These are phyloP conservation scores for Drosophila pegasa DNA, from an alignment of 2,888 invertebrate genomes.

Conservation along the genomic window DNA sequence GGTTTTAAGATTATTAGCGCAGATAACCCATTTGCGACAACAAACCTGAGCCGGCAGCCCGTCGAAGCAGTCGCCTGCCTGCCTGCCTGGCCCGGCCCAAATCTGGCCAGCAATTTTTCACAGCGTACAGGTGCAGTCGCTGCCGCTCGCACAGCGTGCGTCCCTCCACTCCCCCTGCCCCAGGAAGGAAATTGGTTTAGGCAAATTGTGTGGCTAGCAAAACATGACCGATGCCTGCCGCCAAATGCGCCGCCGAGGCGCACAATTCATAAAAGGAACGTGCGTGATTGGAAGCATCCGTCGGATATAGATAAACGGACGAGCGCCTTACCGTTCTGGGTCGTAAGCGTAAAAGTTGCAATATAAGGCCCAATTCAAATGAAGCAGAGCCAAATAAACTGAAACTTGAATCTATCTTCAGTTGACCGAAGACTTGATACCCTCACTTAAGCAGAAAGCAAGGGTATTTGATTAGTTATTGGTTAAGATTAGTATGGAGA, in stretches of 20 bases:
- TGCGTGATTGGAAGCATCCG: slow-evolving; percentile 71
- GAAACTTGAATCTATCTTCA: slow-evolving; percentile 20
- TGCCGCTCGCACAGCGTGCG: slow-evolving; percentile 35
- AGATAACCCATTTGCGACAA: slow-evolving; percentile 75
- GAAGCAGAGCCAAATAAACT: slow-evolving; percentile 26
- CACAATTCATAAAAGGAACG: slow-evolving; percentile 62
- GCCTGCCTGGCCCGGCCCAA: slow-evolving; percentile 42
- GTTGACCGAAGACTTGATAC: slow-evolving; percentile 46
- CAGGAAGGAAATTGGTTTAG: slow-evolving; percentile 83
- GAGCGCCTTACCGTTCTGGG: slow-evolving; percentile 17
- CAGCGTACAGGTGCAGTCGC: slow-evolving; percentile 51
- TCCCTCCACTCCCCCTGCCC: background rate
- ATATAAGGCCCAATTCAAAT: slow-evolving; percentile 45
- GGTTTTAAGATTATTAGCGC: slow-evolving; percentile 79
- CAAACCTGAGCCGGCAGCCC: slow-evolving; percentile 34
- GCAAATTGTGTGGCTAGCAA: slow-evolving; percentile 82
- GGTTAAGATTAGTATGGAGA: background rate
- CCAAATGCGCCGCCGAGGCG: slow-evolving; percentile 8
- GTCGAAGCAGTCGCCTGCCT: slow-evolving; percentile 31
- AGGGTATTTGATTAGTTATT: background rate
- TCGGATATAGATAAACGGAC: slow-evolving; percentile 41
- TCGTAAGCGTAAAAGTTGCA: slow-evolving; percentile 62
- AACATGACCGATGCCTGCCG: slow-evolving; percentile 75
- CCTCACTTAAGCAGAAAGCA: slow-evolving; percentile 13
- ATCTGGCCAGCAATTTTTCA: slow-evolving; percentile 69